Evolutionary conservation across 2,113 vertebrate genomes (phyloP), one percentile per base, ranked within the genome.

Genomic region (Tetrax tetrax): DNA sequence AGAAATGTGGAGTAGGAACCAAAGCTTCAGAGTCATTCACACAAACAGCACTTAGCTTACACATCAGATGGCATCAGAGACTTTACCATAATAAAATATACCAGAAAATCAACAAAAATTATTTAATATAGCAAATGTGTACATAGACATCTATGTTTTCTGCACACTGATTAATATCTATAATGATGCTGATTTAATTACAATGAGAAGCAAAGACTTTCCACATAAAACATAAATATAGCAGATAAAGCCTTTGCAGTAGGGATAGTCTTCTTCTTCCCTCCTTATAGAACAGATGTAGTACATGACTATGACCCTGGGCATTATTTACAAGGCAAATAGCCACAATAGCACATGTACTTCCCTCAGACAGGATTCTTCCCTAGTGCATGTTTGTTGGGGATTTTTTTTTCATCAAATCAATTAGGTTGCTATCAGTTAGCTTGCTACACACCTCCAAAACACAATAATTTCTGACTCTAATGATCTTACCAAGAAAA

Each of bases 401-500:
- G 29, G 20, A 12, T 17, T 6, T 28, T 33, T 59, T 43, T 35
- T n/a, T 10, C 37, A 68, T 76, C 28, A 60, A 43, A 91, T 50
- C n/a, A 84, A 75, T 24, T 78, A 87, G 12, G 20, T 77, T 54
- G 31, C 50, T 77, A 91, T 50, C n/a, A 84, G 70, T 24, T 78
- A 87, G 12, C 23, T 77, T 54, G n/a, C 50, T 77, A 35, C 37
- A 68, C 6, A 68, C 28, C 11, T 75, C 35, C 68, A 82, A 82
- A 83, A 66, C 21, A 56, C 6, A 65, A 0, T 15, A 10, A 78
- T 59, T 77, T 81, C 20, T 64, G 33, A 66, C 4, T 77, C 3
- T 69, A 88, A 81, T 31, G 14, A 59, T 83, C 95, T 98, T 98
- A 98, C 98, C 98, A 82, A 98, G 97, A 87, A 98, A 98, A 84